Percentiles rank a stretch among this genome's conserved stretches.
Evolutionary conservation across 2,797 vertebrate genomes (phyloP).

Genomic region (Benthosema pterotum): DNA sequence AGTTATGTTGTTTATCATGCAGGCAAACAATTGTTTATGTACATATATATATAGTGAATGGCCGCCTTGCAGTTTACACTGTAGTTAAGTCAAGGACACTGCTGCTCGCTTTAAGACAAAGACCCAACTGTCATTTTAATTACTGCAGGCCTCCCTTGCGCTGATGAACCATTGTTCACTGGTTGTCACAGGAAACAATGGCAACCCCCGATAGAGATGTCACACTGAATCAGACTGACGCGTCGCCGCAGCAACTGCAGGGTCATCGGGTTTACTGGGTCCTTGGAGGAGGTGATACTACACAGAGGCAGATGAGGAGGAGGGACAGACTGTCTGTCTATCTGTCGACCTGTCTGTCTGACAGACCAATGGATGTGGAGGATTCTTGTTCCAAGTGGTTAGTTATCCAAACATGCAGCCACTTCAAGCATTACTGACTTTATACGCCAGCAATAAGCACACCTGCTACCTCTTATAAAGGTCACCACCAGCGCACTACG

Average conservation of each 20-base stretch:
- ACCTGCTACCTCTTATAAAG: conserved; percentile 20
- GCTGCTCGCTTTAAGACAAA: conserved; percentile 45
- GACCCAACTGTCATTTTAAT: conserved; percentile 60
- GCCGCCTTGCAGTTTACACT: conserved; percentile 3
- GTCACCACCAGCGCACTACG: too few species aligned
- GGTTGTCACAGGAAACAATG: conserved; percentile 66
- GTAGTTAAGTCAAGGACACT: conserved; percentile 42
- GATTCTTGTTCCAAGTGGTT: neutral
- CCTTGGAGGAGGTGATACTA: conserved; percentile 29
- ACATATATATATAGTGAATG: conserved; percentile 38
- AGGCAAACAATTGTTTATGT: conserved; percentile 43
- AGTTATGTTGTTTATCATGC: conserved; percentile 35
- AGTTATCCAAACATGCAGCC: neutral
- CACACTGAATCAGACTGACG: conserved; percentile 67
- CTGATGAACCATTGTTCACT: conserved; percentile 59
- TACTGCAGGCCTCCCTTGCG: conserved; percentile 63
- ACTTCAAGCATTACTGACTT: neutral
- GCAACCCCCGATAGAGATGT: conserved; percentile 62
- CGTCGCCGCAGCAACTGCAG: conserved; percentile 52
- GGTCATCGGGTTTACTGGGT: conserved; percentile 62
- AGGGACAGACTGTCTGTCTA: neutral
- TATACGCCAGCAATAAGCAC: neutral
- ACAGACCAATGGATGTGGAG: conserved; percentile 10
- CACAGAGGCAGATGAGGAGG: neutral
- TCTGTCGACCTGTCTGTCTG: too few species aligned